Percentiles rank a stretch among this genome's conserved stretches.
phyloP scores from a whole-genome alignment of 2,888 invertebrate genomes.

The Nephrotoma flavescens region DNA sequence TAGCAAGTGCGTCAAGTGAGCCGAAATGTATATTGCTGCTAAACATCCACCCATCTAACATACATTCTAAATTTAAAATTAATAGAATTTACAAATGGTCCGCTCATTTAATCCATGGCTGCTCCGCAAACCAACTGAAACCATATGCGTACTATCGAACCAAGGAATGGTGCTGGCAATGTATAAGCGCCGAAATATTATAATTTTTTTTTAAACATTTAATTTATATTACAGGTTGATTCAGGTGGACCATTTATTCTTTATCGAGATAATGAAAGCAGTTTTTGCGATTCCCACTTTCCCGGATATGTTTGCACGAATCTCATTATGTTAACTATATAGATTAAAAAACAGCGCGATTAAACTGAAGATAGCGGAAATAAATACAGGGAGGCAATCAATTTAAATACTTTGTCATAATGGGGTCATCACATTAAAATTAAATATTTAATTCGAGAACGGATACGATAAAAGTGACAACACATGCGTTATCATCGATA shows the following conservation, averaged over 20 bases:
- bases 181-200: neutral
- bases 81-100: no score
- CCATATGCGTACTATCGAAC: neutral
- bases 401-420: no score
- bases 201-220: neutral
- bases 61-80: no score
- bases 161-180: neutral
- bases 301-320: slow-evolving; percentile 4
- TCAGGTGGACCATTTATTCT: slow-evolving; percentile 7
- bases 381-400: no score
- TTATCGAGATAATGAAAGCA: neutral
- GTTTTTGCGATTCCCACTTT: neutral
- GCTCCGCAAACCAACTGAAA: neutral
- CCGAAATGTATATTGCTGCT: no score
- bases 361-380: neutral
- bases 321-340: neutral
- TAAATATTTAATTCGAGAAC: no score
- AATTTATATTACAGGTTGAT: slow-evolving; percentile 5
- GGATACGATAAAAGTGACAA: no score
- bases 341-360: neutral
- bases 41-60: no score
- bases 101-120: no score
- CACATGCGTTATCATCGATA: no score
- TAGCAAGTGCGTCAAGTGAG: no score
- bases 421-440: no score